These are phyloP conservation scores for Papilio gigon DNA, from an alignment of 2,888 invertebrate genomes.

Conservation along the genomic window DNA sequence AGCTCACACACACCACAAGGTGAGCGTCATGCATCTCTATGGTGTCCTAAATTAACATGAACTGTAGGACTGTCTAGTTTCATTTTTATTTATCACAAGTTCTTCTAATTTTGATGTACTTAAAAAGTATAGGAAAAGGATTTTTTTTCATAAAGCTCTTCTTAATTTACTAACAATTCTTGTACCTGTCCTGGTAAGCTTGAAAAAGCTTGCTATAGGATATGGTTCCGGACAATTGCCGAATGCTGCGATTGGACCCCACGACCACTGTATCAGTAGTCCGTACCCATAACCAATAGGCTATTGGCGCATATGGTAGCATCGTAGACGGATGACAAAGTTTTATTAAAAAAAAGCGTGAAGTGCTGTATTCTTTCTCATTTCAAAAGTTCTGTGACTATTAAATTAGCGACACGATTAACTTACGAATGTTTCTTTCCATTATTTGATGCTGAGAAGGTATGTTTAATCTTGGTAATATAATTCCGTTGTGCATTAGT, in stretches of 20 bases:
- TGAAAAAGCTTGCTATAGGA: too few relatives aligned
- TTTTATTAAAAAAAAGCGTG: background rate
- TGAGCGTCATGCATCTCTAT: slow-evolving; percentile 55
- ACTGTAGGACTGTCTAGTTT: slow-evolving; percentile 35
- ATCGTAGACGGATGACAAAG: background rate
- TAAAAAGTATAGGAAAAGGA: too few relatives aligned
- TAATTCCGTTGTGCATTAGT: slow-evolving; percentile 41
- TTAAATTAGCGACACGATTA: background rate
- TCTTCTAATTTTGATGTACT: too few relatives aligned
- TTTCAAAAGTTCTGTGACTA: too few relatives aligned
- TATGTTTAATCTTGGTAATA: background rate
- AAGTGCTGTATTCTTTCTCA: background rate
- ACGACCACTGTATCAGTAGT: too few relatives aligned
- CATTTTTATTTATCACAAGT: background rate
- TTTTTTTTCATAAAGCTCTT: too few relatives aligned
- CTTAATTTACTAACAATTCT: too few relatives aligned
- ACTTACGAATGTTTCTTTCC: background rate
- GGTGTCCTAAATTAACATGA: slow-evolving; percentile 38
- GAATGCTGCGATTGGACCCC: too few relatives aligned
- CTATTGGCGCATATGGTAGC: too few relatives aligned
- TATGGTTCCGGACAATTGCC: too few relatives aligned
- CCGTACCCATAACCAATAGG: too few relatives aligned
- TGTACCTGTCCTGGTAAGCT: too few relatives aligned
- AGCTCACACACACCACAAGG: slow-evolving; percentile 44
- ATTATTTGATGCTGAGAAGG: background rate